A percentile compares a stretch with the other conserved stretches of the same genome.
phyloP scores from a whole-genome alignment of 1,140 invertebrate genomes.

The Lordiphosa collinella region DNA sequence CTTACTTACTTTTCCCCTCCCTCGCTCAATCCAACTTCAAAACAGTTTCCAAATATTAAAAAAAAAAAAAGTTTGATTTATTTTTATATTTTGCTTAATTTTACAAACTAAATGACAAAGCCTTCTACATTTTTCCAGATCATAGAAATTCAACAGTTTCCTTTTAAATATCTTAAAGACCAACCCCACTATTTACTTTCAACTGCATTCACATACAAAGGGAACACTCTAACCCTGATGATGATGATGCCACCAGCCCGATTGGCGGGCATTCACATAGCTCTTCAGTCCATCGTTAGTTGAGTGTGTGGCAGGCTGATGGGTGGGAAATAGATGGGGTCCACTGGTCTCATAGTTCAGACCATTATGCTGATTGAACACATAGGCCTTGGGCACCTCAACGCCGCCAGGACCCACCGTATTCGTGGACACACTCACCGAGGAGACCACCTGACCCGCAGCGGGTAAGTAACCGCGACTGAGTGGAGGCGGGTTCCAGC shows the following conservation, averaged over 20 bases:
- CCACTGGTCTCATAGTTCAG: slow-evolving; percentile 73
- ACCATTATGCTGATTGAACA: slow-evolving; percentile 78
- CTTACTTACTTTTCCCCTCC: too few relatives aligned
- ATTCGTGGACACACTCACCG: slow-evolving; percentile 34
- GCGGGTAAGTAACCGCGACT: slow-evolving; percentile 55
- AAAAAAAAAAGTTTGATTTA: slow-evolving; percentile 21
- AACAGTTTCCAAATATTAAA: not conserved
- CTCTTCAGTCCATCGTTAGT: slow-evolving; percentile 54
- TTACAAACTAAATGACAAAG: slow-evolving; percentile 5
- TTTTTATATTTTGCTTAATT: slow-evolving; percentile 20
- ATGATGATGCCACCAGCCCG: slow-evolving; percentile 71
- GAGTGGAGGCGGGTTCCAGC: slow-evolving; percentile 33
- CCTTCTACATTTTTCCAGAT: slow-evolving; percentile 1
- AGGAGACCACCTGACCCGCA: slow-evolving; percentile 33
- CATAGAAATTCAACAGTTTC: not conserved
- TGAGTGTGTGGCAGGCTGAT: slow-evolving; percentile 21
- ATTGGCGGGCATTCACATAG: slow-evolving; percentile 62
- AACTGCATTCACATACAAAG: not conserved
- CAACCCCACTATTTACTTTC: slow-evolving; percentile 11
- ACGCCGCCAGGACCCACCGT: slow-evolving; percentile 23
- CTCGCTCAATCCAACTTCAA: not conserved
- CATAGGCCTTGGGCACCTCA: slow-evolving; percentile 69
- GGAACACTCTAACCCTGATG: slow-evolving; percentile 36
- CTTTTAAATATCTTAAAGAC: slow-evolving; percentile 15
- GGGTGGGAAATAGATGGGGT: slow-evolving; percentile 65